phyloP scores from a whole-genome alignment of 2,888 invertebrate species.

The Frankliniella intonsa region DNA sequence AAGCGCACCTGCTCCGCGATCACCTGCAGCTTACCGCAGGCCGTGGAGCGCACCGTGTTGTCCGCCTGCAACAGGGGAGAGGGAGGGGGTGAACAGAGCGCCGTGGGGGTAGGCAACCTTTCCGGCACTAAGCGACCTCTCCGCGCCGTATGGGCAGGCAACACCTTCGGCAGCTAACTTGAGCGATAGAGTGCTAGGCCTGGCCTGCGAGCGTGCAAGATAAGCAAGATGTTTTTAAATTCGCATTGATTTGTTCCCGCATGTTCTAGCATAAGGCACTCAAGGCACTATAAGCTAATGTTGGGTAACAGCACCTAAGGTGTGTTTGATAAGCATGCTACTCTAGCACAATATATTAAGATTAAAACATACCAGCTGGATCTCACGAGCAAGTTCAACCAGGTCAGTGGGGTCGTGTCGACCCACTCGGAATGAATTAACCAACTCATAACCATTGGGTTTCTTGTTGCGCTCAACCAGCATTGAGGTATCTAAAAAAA shows the following conservation, averaged over 20 bases:
- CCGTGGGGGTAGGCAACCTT: not conserved
- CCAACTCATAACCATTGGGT: not conserved
- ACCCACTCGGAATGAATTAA: not conserved
- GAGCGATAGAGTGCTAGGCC: not conserved
- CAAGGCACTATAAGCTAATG: no score
- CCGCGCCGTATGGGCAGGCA: not conserved
- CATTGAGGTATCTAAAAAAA: not conserved
- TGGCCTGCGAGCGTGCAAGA: not conserved
- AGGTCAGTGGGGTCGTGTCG: not conserved
- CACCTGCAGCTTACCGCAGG: conserved; percentile 59
- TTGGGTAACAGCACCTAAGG: no score
- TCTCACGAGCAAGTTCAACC: not conserved
- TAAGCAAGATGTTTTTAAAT: no score
- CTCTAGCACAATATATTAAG: not conserved
- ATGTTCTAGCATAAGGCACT: no score
- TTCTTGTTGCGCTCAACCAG: not conserved
- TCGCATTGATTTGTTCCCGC: no score
- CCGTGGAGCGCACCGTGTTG: conserved; percentile 55
- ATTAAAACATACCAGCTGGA: not conserved
- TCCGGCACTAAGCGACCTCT: not conserved
- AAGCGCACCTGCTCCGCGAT: conserved; percentile 64
- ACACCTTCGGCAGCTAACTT: not conserved
- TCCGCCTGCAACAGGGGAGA: conserved; percentile 51
- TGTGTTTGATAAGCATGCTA: no score
- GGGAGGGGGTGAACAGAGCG: not conserved